These are phyloP conservation scores for Barbus barbus DNA, from an alignment of 2,113 vertebrate species.

Conservation along the genomic window DNA sequence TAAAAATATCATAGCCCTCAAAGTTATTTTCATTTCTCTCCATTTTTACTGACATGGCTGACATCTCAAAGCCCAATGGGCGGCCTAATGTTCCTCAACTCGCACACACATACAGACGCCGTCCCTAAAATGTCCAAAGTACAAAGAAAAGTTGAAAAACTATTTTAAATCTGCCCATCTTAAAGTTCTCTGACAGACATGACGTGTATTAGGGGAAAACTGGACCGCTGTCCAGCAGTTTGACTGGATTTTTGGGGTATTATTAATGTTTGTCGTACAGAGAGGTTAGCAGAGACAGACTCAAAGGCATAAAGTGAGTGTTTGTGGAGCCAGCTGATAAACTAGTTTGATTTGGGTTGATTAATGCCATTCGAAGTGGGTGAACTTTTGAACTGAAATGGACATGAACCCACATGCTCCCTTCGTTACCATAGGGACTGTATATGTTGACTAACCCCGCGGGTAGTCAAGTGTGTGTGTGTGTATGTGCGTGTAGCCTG, in stretches of 20 bases:
- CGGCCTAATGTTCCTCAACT: not conserved
- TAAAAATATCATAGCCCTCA: conserved; percentile 39
- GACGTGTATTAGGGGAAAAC: not conserved
- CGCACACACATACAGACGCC: not conserved
- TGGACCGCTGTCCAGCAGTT: not conserved
- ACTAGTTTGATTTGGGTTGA: conserved; percentile 1
- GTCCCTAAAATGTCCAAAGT: conserved; percentile 3
- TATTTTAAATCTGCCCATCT: not conserved
- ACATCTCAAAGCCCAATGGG: conserved; percentile 28
- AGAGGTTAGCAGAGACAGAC: not conserved
- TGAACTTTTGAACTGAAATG: conserved; percentile 23
- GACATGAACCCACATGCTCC: not conserved
- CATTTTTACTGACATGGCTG: conserved; percentile 44
- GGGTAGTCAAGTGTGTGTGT: conserved; percentile 28
- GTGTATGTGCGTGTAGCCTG: conserved; percentile 37
- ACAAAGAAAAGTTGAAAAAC: not conserved
- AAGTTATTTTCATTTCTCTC: conserved; percentile 39
- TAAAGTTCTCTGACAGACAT: not conserved
- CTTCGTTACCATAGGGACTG: conserved; percentile 20
- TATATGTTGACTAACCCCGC: conserved; percentile 5
- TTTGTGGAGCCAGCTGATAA: conserved; percentile 14
- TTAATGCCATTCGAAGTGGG: not conserved
- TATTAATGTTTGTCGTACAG: conserved; percentile 29
- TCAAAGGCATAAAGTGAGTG: not conserved
- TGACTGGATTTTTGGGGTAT: not conserved